Evolutionary conservation across 2,888 invertebrate species (phyloP).

Genomic region (Chydorus sphaericus): DNA sequence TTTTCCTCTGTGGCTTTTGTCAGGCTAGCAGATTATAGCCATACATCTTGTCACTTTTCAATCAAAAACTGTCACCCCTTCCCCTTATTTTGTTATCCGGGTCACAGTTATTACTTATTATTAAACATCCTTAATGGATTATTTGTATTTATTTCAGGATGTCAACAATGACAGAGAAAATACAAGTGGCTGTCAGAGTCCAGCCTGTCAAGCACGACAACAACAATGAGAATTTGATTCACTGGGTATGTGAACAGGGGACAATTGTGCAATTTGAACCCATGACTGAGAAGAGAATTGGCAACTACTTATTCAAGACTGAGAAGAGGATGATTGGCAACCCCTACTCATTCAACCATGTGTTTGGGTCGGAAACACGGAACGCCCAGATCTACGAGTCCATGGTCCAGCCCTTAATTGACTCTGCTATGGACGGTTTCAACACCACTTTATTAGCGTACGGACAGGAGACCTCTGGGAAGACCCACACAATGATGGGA

Average conservation of each 20-base stretch:
- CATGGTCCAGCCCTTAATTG: constrained; percentile 54
- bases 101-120: too few relatives aligned
- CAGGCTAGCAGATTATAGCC: too few relatives aligned
- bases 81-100: too few relatives aligned
- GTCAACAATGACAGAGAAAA: constrained; percentile 7
- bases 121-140: too few relatives aligned
- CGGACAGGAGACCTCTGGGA: constrained; percentile 77
- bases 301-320: too few relatives aligned
- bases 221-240: not conserved
- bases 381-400: constrained; percentile 49
- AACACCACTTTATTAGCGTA: constrained; percentile 84
- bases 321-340: too few relatives aligned
- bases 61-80: too few relatives aligned
- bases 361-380: constrained; percentile 43
- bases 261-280: not conserved
- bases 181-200: constrained; percentile 11
- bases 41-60: too few relatives aligned
- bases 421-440: constrained; percentile 53
- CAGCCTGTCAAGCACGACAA: constrained; percentile 4
- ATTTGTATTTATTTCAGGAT: too few relatives aligned
- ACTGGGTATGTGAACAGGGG: not conserved
- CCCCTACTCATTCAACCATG: constrained; percentile 44
- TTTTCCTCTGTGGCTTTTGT: too few relatives aligned
- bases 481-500: constrained; percentile 74
- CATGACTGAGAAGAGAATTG: constrained; percentile 16